These are phyloP conservation scores for Hydroisotoma schaefferi DNA, from an alignment of 2,888 invertebrate genomes.

Conservation along the genomic window DNA sequence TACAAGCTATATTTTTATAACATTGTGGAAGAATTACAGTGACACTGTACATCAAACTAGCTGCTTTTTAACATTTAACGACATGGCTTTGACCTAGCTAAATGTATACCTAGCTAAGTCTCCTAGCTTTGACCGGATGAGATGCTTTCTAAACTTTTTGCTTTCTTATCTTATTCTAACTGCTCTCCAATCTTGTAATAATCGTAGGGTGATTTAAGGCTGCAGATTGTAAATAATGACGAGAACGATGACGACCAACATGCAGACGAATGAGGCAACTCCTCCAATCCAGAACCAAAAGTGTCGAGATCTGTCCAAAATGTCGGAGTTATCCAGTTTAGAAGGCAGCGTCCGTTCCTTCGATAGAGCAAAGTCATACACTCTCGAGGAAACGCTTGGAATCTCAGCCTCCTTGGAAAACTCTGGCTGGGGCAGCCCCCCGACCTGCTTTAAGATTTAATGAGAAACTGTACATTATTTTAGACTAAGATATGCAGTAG, in stretches of 20 bases:
- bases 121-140: too few relatives aligned
- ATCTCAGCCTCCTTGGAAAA: slow-evolving; percentile 24
- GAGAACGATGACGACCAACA: slow-evolving; percentile 12
- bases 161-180: too few relatives aligned
- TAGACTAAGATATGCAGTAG: too few relatives aligned
- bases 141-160: too few relatives aligned
- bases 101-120: too few relatives aligned
- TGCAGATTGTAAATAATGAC: neutral
- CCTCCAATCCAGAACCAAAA: neutral
- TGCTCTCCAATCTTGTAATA: too few relatives aligned
- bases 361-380: slow-evolving; percentile 25
- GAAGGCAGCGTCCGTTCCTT: slow-evolving; percentile 20
- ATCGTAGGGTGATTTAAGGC: too few relatives aligned
- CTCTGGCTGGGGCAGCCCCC: neutral
- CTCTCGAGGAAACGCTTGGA: slow-evolving; percentile 13
- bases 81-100: too few relatives aligned
- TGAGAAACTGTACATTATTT: neutral
- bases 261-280: slow-evolving; percentile 1
- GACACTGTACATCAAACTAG: too few relatives aligned
- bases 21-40: too few relatives aligned
- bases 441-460: neutral
- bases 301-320: neutral
- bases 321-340: neutral
- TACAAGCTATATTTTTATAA: too few relatives aligned
- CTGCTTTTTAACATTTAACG: too few relatives aligned